Evolutionary conservation across 2,113 vertebrate genomes (phyloP).

Genomic region (Thermophis baileyi): DNA sequence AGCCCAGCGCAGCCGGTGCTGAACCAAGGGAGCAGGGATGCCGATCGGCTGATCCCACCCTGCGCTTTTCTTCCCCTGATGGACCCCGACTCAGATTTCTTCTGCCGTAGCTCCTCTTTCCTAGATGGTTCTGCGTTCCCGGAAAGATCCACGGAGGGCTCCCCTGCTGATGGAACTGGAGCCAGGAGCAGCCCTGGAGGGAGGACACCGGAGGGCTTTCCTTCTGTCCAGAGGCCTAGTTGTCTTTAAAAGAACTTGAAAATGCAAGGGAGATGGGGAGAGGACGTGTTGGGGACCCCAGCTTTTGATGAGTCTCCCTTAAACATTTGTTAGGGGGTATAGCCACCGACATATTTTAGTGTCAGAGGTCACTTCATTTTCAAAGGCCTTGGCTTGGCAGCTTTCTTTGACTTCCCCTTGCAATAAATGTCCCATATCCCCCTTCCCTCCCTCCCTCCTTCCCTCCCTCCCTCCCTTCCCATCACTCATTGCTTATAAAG

Average conservation of each 20-base stretch:
- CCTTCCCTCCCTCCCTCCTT: no score
- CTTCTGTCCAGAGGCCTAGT: no score
- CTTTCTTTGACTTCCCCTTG: neutral
- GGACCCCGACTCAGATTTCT: neutral
- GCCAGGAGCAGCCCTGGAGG: no score
- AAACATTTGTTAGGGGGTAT: neutral
- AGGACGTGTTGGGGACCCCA: no score
- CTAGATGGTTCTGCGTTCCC: neutral
- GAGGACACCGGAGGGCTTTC: neutral
- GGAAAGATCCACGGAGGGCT: neutral
- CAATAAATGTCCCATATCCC: neutral
- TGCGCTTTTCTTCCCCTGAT: no score
- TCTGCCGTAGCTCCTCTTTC: neutral
- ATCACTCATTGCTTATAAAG: neutral
- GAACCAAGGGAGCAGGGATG: neutral
- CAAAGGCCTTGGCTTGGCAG: neutral
- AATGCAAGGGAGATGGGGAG: no score
- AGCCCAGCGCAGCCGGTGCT: neutral
- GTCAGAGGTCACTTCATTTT: neutral
- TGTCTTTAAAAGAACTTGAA: neutral
- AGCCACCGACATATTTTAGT: neutral
- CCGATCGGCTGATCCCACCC: neutral
- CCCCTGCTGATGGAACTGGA: no score
- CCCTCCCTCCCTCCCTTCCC: neutral
- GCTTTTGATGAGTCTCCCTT: no score